phyloP scores from a whole-genome alignment of 2,797 vertebrate species.

The Lacerta bilineata region DNA sequence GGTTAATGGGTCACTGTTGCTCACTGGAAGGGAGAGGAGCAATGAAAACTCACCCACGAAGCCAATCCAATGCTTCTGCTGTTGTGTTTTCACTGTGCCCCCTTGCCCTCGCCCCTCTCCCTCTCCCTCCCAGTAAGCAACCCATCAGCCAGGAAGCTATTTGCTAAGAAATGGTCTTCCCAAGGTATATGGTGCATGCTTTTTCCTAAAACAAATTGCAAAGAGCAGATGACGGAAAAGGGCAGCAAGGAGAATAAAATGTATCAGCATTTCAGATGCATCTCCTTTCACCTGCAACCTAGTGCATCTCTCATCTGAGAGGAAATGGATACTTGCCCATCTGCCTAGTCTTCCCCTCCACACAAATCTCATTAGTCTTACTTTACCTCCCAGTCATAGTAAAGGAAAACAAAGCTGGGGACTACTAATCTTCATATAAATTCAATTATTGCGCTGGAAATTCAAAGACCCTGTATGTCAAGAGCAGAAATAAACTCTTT shows the following conservation, averaged over 20 bases:
- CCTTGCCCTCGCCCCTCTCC: no score
- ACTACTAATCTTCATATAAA: constrained; percentile 47
- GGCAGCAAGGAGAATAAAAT: background rate
- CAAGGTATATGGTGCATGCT: background rate
- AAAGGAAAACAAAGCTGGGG: constrained; percentile 52
- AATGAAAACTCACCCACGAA: no score
- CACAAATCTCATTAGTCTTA: constrained; percentile 53
- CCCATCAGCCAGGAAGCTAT: background rate
- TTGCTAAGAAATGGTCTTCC: background rate
- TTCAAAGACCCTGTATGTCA: background rate
- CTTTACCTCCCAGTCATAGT: constrained; percentile 30
- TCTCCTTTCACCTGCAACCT: background rate
- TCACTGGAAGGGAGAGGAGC: no score
- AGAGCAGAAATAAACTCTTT: constrained; percentile 21
- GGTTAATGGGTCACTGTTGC: no score
- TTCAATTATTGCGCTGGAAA: constrained; percentile 42
- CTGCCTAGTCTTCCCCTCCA: background rate
- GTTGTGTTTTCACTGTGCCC: no score
- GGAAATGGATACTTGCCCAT: background rate
- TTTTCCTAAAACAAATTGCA: background rate
- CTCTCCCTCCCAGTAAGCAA: no score
- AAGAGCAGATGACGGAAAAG: background rate
- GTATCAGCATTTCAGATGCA: background rate
- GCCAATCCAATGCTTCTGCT: no score
- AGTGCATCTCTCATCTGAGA: background rate